Evolutionary conservation across 2,797 vertebrate species (phyloP).

Genomic region (Microchirus variegatus): DNA sequence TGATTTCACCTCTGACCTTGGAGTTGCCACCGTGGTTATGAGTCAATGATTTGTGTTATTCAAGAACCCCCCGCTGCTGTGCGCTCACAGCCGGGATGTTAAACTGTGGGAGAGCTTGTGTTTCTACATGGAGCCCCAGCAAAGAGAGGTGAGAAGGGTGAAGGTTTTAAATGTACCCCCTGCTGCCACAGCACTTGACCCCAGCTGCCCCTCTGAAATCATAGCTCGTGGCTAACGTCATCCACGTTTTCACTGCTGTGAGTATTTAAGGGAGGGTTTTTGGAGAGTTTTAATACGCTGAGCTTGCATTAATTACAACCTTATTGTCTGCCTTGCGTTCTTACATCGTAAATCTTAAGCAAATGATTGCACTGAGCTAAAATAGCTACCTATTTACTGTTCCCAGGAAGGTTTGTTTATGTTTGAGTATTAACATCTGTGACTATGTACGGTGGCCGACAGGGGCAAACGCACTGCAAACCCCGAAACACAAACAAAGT

Average conservation of each 20-base stretch:
- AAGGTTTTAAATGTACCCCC: constrained; percentile 38
- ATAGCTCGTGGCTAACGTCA: constrained; percentile 17
- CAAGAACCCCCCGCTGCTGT: constrained; percentile 20
- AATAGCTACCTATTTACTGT: constrained; percentile 7
- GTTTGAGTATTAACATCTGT: not conserved
- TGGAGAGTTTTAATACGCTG: not conserved
- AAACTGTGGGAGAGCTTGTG: constrained; percentile 12
- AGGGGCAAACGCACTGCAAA: too few relatives aligned
- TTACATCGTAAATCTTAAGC: constrained; percentile 20
- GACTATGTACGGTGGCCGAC: too few relatives aligned
- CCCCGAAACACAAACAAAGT: too few relatives aligned
- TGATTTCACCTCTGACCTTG: constrained; percentile 47
- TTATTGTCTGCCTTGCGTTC: not conserved
- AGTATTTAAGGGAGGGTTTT: constrained; percentile 18
- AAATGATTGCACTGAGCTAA: not conserved
- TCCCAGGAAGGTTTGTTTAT: constrained; percentile 3
- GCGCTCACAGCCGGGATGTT: constrained; percentile 28
- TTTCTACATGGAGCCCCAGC: constrained; percentile 1
- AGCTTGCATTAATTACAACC: not conserved
- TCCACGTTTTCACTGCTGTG: not conserved
- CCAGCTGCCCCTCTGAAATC: constrained; percentile 14
- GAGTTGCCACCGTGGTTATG: constrained; percentile 11
- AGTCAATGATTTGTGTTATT: constrained; percentile 52
- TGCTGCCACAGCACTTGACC: constrained; percentile 53
- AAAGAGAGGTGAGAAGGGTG: constrained; percentile 22